These are phyloP conservation scores for Andrena marginata DNA, from an alignment of 2,888 invertebrate genomes.

Conservation along the genomic window DNA sequence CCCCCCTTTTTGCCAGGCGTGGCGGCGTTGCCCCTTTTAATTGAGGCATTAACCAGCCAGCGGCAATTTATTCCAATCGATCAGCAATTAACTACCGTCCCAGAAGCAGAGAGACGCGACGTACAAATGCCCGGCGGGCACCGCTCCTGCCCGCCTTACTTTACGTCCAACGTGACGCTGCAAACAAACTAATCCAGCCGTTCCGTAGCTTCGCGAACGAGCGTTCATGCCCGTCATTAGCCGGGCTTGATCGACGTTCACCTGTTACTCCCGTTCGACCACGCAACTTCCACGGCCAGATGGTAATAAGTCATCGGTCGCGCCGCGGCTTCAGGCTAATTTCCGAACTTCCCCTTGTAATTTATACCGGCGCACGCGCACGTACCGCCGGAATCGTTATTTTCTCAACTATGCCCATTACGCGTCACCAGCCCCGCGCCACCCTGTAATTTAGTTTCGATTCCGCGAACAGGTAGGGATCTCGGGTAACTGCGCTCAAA, in stretches of 20 bases:
- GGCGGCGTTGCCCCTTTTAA: conserved; percentile 68
- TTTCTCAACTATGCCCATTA: conserved; percentile 44
- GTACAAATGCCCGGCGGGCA: conserved; percentile 65
- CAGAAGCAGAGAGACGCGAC: conserved; percentile 65
- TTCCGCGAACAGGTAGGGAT: not conserved
- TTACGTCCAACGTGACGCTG: conserved; percentile 46
- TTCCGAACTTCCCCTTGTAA: conserved; percentile 44
- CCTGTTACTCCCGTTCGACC: conserved; percentile 51
- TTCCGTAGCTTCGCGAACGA: conserved; percentile 1
- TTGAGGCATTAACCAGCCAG: conserved; percentile 76
- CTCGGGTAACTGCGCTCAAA: conserved; percentile 1
- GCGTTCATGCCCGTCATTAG: conserved; percentile 38
- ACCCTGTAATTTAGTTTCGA: conserved; percentile 34
- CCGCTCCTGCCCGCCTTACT: conserved; percentile 33
- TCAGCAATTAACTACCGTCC: conserved; percentile 76
- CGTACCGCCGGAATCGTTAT: conserved; percentile 40
- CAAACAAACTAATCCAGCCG: conserved; percentile 48
- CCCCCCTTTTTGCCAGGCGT: not conserved
- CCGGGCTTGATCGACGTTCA: conserved; percentile 57
- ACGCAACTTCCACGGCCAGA: conserved; percentile 12
- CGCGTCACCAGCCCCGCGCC: conserved; percentile 20
- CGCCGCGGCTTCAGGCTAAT: conserved; percentile 43
- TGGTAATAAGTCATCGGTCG: conserved; percentile 54
- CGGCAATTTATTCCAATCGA: conserved; percentile 80
- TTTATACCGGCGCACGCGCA: conserved; percentile 36